Percentiles rank a stretch among this genome's conserved stretches.
These are phyloP conservation scores for Paradisaea rubra DNA, from an alignment of 2,113 vertebrate genomes.

Conservation along the genomic window DNA sequence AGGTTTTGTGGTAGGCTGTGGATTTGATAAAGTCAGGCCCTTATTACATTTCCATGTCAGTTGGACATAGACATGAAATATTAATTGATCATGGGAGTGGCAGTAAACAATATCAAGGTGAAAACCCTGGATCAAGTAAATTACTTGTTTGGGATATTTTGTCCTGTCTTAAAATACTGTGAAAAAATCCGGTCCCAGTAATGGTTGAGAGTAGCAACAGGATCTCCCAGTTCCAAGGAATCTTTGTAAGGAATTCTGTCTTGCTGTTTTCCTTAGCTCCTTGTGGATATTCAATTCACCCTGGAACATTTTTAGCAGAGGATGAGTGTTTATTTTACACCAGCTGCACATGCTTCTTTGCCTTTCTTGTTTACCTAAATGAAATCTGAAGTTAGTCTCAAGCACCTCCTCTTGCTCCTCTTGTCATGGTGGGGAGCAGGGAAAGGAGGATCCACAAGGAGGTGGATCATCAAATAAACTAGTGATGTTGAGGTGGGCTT, in stretches of 20 bases:
- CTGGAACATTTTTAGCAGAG: not conserved
- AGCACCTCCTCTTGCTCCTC: not conserved
- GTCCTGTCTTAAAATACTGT: not conserved
- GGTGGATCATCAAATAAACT: not conserved
- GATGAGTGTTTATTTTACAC: slow-evolving; percentile 13
- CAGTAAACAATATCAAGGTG: not conserved
- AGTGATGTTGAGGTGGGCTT: not conserved
- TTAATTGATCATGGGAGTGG: not conserved
- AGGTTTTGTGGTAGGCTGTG: not conserved
- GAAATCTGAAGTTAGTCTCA: not conserved
- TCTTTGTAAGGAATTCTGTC: not conserved
- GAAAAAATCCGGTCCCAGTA: not conserved
- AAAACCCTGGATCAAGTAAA: not conserved
- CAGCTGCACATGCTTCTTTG: not conserved
- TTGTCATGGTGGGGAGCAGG: not conserved
- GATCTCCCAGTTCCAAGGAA: not conserved
- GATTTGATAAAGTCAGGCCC: not conserved
- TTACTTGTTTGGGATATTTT: not conserved
- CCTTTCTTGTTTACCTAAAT: not conserved
- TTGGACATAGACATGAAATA: not conserved
- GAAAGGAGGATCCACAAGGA: not conserved
- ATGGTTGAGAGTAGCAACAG: not conserved
- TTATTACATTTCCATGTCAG: not conserved
- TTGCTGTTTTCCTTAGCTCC: not conserved
- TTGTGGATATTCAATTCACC: not conserved